Conservation (phyloP, 1,140 invertebrate genomes). For the Neotoxoptera formosana region DNA sequence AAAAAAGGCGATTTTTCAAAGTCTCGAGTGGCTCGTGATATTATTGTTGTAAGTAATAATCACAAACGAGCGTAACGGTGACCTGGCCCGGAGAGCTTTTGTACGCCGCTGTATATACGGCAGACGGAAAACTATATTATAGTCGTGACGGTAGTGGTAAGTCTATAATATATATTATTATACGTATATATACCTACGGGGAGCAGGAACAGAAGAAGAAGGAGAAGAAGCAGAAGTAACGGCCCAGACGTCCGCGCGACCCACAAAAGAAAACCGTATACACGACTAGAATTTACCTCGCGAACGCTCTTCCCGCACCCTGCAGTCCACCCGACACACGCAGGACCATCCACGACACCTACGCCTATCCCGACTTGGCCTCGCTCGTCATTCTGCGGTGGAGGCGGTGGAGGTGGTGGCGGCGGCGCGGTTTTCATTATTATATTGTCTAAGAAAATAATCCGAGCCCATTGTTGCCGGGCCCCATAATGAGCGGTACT, state of each 20-base stretch:
- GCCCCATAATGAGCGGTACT: conserved; percentile 47
- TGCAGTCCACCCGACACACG: rapidly evolving
- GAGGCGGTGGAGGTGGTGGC: neutral
- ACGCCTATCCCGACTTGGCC: too few species aligned
- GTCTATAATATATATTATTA: neutral
- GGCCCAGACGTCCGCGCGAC: neutral
- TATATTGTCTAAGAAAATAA: conserved; percentile 56
- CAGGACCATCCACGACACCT: neutral
- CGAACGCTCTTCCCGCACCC: neutral
- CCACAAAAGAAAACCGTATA: conserved; percentile 29
- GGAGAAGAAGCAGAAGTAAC: neutral
- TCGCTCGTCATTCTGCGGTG: too few species aligned
- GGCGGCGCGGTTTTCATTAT: conserved; percentile 39
- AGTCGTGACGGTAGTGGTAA: neutral
- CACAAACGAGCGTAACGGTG: neutral
- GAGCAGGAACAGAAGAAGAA: too few species aligned
- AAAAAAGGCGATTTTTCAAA: neutral
- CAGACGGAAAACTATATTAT: neutral
- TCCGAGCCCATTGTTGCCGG: conserved; percentile 55
- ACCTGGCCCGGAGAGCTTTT: neutral
- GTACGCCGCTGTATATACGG: neutral
- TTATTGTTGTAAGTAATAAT: neutral
- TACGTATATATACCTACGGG: too few species aligned
- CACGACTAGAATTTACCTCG: neutral
- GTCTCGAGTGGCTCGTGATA: neutral